Conservation (phyloP, 1,140 invertebrate genomes). For the Heliconius eleuchia region DNA sequence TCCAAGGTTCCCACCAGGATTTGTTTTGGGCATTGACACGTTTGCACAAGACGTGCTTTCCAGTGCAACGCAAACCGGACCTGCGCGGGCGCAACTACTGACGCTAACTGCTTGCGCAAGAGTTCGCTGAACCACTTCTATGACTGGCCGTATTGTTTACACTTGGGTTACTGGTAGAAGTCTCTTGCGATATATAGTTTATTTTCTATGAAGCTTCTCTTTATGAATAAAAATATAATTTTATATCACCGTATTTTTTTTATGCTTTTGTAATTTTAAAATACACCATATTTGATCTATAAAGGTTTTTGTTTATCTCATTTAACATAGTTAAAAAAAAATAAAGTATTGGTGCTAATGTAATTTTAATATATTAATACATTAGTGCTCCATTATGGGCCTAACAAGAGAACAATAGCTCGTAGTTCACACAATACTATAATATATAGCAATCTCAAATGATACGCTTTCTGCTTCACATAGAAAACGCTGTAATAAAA, state of each 20-base stretch:
- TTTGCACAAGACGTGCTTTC: conserved; percentile 73
- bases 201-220: neutral
- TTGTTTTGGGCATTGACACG: conserved; percentile 52
- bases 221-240: no score
- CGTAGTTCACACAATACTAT: conserved; percentile 9
- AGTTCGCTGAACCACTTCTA: conserved; percentile 74
- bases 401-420: neutral
- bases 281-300: no score
- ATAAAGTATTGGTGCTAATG: no score
- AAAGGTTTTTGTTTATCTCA: no score
- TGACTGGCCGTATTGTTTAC: conserved; percentile 41
- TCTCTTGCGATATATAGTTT: neutral
- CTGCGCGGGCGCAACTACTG: conserved; percentile 49
- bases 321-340: no score
- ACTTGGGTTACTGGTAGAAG: conserved; percentile 13
- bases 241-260: no score
- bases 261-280: no score
- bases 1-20: conserved; percentile 48
- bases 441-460: conserved; percentile 24
- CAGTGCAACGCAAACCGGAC: conserved; percentile 63
- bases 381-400: neutral
- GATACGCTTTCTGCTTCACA: conserved; percentile 36
- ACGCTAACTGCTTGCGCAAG: conserved; percentile 61
- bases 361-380: no score
- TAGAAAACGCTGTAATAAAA: neutral